Conservation (phyloP, 2,797 vertebrate species). For the Peromyscus melanophrys region DNA sequence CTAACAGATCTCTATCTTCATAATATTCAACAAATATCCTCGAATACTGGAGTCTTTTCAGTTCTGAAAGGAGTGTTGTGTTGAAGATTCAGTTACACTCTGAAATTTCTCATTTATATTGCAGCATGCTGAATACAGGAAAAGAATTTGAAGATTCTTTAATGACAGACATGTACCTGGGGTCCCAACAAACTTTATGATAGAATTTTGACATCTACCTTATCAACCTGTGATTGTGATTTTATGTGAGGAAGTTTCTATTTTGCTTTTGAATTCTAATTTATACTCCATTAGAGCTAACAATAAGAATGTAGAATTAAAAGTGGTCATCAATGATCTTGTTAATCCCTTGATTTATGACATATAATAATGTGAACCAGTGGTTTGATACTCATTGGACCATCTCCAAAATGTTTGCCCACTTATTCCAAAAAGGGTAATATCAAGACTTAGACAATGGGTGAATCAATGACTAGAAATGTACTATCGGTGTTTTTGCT, state of each 20-base stretch:
- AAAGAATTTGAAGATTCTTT: background rate
- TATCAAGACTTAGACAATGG: background rate
- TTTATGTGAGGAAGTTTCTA: background rate
- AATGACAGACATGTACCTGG: background rate
- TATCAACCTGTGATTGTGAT: background rate
- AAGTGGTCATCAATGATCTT: conserved; percentile 27
- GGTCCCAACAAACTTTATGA: background rate
- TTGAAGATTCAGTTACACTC: background rate
- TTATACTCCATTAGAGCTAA: conserved; percentile 17
- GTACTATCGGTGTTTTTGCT: background rate
- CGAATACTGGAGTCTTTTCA: background rate
- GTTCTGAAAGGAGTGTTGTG: background rate
- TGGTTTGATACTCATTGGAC: conserved; percentile 2
- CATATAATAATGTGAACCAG: conserved; percentile 38
- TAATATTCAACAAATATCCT: background rate
- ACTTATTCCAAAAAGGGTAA: conserved; percentile 56
- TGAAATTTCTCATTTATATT: background rate
- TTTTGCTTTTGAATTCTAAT: conserved; percentile 2
- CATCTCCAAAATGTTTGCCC: conserved; percentile 34
- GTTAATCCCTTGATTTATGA: conserved; percentile 45
- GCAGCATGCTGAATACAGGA: background rate
- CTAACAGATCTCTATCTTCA: background rate
- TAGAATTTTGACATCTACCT: background rate
- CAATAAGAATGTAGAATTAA: conserved; percentile 16
- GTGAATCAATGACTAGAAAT: conserved; percentile 45